Evolutionary conservation across 2,888 invertebrate genomes (phyloP).

Genomic region (Volucella inflata): DNA sequence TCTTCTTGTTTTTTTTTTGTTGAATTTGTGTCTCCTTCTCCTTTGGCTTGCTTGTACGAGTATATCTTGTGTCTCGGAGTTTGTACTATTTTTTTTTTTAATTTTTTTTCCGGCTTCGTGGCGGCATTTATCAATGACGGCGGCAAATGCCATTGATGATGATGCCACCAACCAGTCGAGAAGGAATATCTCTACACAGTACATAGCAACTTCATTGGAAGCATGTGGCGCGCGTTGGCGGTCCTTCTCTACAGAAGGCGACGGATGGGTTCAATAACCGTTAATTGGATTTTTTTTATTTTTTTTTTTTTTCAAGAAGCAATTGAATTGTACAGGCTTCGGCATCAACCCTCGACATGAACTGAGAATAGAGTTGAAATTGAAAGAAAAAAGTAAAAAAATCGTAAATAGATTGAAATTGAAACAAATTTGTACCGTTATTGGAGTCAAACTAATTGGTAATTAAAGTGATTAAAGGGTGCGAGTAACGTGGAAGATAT

Average conservation of each 20-base stretch:
- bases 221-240: constrained; percentile 65
- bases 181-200: constrained; percentile 16
- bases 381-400: constrained; percentile 60
- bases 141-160: constrained; percentile 71
- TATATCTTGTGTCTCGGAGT: background rate
- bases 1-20: constrained; percentile 17
- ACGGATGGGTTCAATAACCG: constrained; percentile 68
- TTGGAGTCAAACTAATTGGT: constrained; percentile 70
- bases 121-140: constrained; percentile 70
- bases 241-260: constrained; percentile 40
- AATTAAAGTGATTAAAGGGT: constrained; percentile 67
- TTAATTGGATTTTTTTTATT: constrained; percentile 63
- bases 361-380: constrained; percentile 41
- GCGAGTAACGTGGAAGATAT: background rate
- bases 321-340: constrained; percentile 42
- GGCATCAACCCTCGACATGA: constrained; percentile 33
- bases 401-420: constrained; percentile 70
- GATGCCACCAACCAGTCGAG: constrained; percentile 57
- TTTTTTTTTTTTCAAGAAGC: background rate
- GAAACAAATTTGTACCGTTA: constrained; percentile 68
- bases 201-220: constrained; percentile 32
- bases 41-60: constrained; percentile 12
- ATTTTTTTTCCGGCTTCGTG: constrained; percentile 28
- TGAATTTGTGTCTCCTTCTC: constrained; percentile 34
- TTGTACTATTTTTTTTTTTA: constrained; percentile 10